These are phyloP conservation scores for Rhabdomys dilectus DNA, from an alignment of 2,113 vertebrate genomes.

Conservation along the genomic window DNA sequence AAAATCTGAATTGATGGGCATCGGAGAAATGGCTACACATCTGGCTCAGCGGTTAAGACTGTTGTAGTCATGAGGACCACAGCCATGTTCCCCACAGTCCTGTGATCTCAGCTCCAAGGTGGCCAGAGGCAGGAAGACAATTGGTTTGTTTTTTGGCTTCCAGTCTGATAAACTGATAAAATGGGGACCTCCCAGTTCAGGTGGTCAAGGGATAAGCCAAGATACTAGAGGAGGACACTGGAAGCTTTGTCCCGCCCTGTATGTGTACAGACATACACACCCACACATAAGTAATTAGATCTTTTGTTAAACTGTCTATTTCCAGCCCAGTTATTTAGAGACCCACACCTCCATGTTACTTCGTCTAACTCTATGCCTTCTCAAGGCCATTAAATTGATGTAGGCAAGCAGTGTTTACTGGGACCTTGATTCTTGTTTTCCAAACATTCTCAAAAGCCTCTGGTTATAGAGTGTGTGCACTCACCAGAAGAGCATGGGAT, in stretches of 20 bases:
- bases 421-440: slow-evolving; percentile 30
- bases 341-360: background rate
- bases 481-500: background rate
- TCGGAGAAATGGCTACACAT: background rate
- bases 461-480: background rate
- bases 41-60: background rate
- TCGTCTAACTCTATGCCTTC: background rate
- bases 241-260: background rate
- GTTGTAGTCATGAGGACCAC: background rate
- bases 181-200: background rate
- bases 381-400: background rate
- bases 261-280: background rate
- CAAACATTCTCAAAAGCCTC: background rate
- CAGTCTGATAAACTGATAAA: background rate
- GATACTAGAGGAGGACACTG: too few relatives aligned
- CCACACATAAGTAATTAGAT: background rate
- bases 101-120: background rate
- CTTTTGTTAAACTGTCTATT: background rate
- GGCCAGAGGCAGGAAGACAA: background rate
- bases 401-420: background rate
- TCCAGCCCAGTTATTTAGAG: background rate
- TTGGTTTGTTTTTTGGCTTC: background rate
- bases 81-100: background rate
- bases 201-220: background rate
- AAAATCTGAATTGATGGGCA: background rate